phyloP scores from a whole-genome alignment of 2,888 invertebrate species.

The Mylabris sibirica region DNA sequence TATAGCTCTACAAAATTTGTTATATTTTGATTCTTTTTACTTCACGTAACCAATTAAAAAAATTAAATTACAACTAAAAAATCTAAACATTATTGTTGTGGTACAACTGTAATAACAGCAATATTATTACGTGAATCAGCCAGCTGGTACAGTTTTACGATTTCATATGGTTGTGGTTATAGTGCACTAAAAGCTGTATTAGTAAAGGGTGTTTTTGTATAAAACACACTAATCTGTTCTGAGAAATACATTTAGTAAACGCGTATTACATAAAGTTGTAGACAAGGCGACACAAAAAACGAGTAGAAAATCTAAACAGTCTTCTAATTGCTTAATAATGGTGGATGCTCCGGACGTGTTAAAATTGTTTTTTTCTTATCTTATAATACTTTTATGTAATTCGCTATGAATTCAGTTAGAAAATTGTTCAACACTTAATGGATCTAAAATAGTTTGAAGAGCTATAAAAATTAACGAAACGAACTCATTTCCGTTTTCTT shows the following conservation, averaged over 20 bases:
- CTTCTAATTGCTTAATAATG: not conserved
- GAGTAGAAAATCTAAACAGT: not conserved
- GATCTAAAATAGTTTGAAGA: not conserved
- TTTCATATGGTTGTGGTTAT: conserved; percentile 43
- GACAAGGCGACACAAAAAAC: conserved; percentile 18
- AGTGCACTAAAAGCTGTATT: conserved; percentile 46
- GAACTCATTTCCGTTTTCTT: not conserved
- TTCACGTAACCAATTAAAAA: too few species aligned
- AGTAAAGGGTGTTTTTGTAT: conserved; percentile 42
- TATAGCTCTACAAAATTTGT: too few species aligned
- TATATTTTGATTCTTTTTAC: too few species aligned
- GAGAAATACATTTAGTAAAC: conserved; percentile 43
- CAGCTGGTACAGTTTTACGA: conserved; percentile 37
- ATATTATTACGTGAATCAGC: not conserved
- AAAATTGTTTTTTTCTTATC: not conserved
- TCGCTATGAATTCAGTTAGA: not conserved
- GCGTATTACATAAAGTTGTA: conserved; percentile 32
- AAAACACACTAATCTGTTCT: conserved; percentile 48
- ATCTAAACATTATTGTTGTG: too few species aligned
- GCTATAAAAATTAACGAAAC: conserved; percentile 4
- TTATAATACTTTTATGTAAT: not conserved
- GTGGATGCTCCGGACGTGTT: not conserved
- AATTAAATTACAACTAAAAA: too few species aligned
- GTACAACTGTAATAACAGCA: conserved; percentile 3
- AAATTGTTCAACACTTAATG: not conserved